Evolutionary conservation across 2,888 invertebrate species (phyloP), one percentile per base, ranked within the genome.

Genomic region (Platycnemis pennipes): DNA sequence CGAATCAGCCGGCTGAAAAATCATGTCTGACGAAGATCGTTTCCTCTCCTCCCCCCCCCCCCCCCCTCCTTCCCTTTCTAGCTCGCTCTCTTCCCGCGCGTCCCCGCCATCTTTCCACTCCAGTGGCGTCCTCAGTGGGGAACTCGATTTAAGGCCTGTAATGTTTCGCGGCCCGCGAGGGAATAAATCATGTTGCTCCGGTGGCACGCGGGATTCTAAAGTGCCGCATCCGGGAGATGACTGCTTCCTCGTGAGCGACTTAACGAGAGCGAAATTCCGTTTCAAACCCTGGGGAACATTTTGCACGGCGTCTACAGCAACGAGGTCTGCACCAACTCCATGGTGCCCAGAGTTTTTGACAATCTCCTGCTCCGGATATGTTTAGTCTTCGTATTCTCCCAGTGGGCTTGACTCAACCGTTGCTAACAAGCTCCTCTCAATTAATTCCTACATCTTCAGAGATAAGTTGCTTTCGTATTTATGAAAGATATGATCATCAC

Each of bases 161-260:
- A 77, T 77, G 77, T 77, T 31, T 77, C 77, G 77, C 37, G 77
- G 77, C 77, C 31, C 77, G n/a, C 37, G 77, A 13, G 77, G 37
- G 77, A 77, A 77, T 77, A 77, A 77, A 77, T 77, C 37, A 77
- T 77, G 77, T 37, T 77, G 8, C 77, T 77, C n/a, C 77, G 37
- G 77, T 16, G 77, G 77, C 77, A 11, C 77, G 16, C 37, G 37
- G 37, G 77, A 37, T 77, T 77, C 77, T n/a, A 37, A 77, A 77
- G 77, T 13, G 77, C 11, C 37, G 16, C 37, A 77, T 77, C 7
- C 77, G 31, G 16, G 77, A 77, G 77, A 77, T 77, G 37, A 77
- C 77, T 31, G 77, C 37, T 77, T 63, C 77, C 77, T 37, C 37
- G 0, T 37, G 77, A 31, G 77, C 13, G 4, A 77, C 31, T 77